phyloP scores from a whole-genome alignment of 1,140 invertebrate species.

The Coptotermes formosanus region DNA sequence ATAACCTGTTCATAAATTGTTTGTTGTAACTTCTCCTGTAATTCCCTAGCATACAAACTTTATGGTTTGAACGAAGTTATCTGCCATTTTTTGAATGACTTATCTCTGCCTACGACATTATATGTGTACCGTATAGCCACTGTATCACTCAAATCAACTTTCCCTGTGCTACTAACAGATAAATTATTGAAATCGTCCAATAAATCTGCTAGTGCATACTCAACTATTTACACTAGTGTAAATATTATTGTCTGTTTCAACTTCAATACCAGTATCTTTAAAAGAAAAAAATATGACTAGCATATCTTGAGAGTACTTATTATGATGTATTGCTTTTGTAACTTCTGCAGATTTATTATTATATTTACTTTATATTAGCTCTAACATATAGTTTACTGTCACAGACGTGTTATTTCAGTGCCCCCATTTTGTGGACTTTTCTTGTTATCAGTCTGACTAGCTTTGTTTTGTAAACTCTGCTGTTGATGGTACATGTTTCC shows the following conservation, averaged over 20 bases:
- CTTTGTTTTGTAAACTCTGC: conserved; percentile 40
- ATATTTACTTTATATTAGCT: background rate
- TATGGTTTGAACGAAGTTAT: too few relatives aligned
- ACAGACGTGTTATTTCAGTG: conserved; percentile 51
- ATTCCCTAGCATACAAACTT: too few relatives aligned
- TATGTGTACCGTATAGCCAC: too few relatives aligned
- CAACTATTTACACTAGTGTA: background rate
- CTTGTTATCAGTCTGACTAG: conserved; percentile 52
- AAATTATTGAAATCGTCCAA: too few relatives aligned
- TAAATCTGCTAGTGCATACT: background rate
- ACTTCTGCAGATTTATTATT: background rate
- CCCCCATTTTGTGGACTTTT: conserved; percentile 45
- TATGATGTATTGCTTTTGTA: background rate
- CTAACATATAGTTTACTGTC: conserved; percentile 35
- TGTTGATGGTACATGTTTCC: background rate
- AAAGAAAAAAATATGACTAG: background rate
- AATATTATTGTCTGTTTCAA: background rate
- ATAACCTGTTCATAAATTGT: too few relatives aligned
- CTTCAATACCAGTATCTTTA: background rate
- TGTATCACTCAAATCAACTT: too few relatives aligned
- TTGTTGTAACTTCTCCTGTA: too few relatives aligned
- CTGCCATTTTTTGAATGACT: too few relatives aligned
- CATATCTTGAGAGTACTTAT: background rate
- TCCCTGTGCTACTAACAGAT: too few relatives aligned
- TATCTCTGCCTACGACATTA: too few relatives aligned